Evolutionary conservation across 1,140 invertebrate genomes (phyloP).

Genomic region (Orussus abietinus): DNA sequence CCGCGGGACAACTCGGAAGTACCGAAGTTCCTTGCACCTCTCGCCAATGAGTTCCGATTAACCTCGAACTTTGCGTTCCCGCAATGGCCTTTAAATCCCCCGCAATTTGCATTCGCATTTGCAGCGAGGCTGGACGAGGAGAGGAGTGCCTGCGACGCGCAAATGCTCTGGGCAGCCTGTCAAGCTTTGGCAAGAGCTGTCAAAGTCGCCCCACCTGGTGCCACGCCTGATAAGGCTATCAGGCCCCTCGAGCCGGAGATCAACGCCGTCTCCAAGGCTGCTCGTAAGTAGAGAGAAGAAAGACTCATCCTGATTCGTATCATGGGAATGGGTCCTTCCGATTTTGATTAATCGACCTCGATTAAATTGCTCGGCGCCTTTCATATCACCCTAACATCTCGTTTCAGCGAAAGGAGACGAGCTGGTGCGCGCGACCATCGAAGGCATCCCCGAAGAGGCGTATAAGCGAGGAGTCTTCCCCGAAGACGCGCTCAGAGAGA

Average conservation of each 20-base stretch:
- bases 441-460: constrained; percentile 73
- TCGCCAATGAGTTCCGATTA: too few species aligned
- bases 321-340: too few species aligned
- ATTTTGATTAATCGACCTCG: too few species aligned
- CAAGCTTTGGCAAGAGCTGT: constrained; percentile 78
- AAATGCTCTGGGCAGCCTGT: constrained; percentile 89
- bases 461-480: constrained; percentile 77
- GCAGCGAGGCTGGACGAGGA: constrained; percentile 76
- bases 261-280: constrained; percentile 62
- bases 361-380: too few species aligned
- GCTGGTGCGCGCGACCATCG: constrained; percentile 69
- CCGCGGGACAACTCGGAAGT: too few species aligned
- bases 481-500: constrained; percentile 77
- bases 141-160: constrained; percentile 72
- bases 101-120: too few species aligned
- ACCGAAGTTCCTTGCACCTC: too few species aligned
- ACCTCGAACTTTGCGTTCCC: too few species aligned
- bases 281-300: constrained; percentile 63
- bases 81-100: too few species aligned
- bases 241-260: constrained; percentile 75
- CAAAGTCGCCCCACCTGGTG: constrained; percentile 57
- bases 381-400: too few species aligned
- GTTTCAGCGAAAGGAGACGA: constrained; percentile 61
- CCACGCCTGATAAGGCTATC: constrained; percentile 55
- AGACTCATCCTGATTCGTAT: too few species aligned